A percentile compares a stretch with the other conserved stretches of the same genome.
Evolutionary conservation across 2,888 invertebrate genomes (phyloP).

Genomic region (Aphodius granarius): DNA sequence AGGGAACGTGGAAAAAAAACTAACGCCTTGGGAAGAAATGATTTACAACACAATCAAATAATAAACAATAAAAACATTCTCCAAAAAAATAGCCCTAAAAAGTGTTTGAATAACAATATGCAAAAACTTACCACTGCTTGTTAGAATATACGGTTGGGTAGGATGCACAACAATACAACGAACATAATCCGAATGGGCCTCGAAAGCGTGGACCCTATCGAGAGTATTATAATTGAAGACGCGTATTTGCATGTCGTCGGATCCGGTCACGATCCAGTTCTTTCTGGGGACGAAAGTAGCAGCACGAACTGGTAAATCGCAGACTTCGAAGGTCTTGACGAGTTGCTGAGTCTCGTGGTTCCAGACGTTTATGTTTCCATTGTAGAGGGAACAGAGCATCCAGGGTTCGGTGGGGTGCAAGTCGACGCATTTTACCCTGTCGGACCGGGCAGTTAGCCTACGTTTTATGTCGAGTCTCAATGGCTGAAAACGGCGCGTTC

Average conservation of each 20-base stretch:
- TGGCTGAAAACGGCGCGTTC: slow-evolving; percentile 65
- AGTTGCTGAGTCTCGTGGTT: slow-evolving; percentile 94
- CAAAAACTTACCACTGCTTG: slow-evolving; percentile 82
- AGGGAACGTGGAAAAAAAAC: not conserved
- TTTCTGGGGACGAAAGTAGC: slow-evolving; percentile 96
- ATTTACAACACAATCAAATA: not conserved
- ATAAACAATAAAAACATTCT: slow-evolving; percentile 9
- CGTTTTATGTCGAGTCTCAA: slow-evolving; percentile 97
- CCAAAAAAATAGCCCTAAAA: not conserved
- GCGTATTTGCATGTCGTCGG: slow-evolving; percentile 93
- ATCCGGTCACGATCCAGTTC: slow-evolving; percentile 98
- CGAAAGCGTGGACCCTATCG: slow-evolving; percentile 93
- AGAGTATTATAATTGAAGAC: slow-evolving; percentile 99
- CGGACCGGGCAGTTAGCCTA: slow-evolving; percentile 95
- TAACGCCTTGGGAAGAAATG: not conserved
- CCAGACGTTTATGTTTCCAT: slow-evolving; percentile 99
- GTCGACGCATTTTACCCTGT: slow-evolving; percentile 97
- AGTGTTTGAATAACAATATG: too few species aligned
- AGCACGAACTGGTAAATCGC: slow-evolving; percentile 94
- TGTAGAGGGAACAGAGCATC: slow-evolving; percentile 98
- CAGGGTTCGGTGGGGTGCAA: slow-evolving; percentile 98
- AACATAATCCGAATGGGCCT: slow-evolving; percentile 98
- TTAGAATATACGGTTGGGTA: slow-evolving; percentile 94
- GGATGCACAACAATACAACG: slow-evolving; percentile 96
- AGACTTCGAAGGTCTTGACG: slow-evolving; percentile 89